Evolutionary conservation across 1,140 invertebrate species (phyloP).

Genomic region (Paraescarpia echinospica): DNA sequence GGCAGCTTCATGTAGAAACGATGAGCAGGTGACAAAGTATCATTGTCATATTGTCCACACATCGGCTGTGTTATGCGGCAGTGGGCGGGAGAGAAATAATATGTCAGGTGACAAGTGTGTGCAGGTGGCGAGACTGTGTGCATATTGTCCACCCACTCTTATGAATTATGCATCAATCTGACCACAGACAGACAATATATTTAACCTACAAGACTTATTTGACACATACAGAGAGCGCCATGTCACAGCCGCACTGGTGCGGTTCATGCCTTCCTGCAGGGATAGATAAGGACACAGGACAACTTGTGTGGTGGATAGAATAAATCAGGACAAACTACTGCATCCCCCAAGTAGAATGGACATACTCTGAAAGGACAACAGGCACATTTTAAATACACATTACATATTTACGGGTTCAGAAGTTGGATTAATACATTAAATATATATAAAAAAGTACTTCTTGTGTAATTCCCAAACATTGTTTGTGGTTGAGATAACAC

Average conservation of each 20-base stretch:
- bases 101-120: not conserved
- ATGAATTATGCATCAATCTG: not conserved
- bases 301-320: too few species aligned
- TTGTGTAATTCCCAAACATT: too few species aligned
- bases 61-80: not conserved
- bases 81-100: not conserved
- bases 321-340: too few species aligned
- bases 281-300: too few species aligned
- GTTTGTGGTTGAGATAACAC: too few species aligned
- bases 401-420: too few species aligned
- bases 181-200: not conserved
- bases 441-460: too few species aligned
- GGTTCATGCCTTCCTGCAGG: too few species aligned
- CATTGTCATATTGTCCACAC: not conserved
- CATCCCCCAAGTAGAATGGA: too few species aligned
- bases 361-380: too few species aligned
- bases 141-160: not conserved
- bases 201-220: not conserved
- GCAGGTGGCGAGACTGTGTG: not conserved
- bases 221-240: not conserved
- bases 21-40: not conserved
- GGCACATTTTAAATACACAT: too few species aligned
- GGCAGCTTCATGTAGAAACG: not conserved
- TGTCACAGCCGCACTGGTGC: not conserved
- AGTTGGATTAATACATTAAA: too few species aligned